Percentiles rank a stretch among this genome's conserved stretches.
These are phyloP conservation scores for Circaetus cinerascens DNA, from an alignment of 2,113 vertebrate species.

Conservation along the genomic window DNA sequence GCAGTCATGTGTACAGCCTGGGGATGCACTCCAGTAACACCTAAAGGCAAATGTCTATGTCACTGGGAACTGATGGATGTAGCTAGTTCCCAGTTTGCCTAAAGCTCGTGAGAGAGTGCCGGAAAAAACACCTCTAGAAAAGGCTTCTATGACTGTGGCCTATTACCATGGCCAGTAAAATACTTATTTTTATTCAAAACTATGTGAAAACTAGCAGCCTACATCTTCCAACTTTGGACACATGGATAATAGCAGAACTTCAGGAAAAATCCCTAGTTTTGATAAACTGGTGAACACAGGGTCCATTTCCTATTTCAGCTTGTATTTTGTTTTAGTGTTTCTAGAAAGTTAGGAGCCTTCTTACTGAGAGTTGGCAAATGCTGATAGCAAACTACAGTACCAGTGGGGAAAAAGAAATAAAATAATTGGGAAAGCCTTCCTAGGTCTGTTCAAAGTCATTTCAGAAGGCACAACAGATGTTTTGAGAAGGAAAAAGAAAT, in stretches of 20 bases:
- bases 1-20: accelerated
- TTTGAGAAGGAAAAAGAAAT: background rate
- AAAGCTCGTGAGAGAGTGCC: background rate
- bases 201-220: background rate
- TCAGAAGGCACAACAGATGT: background rate
- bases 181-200: background rate
- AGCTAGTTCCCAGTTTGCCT: background rate
- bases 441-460: background rate
- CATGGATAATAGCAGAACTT: background rate
- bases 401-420: background rate
- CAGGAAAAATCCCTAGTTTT: background rate
- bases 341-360: background rate
- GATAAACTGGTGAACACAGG: background rate
- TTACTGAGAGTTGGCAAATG: background rate
- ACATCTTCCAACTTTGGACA: background rate
- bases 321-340: background rate
- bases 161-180: background rate
- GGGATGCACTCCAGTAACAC: background rate
- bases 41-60: background rate
- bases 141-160: background rate
- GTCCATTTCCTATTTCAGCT: background rate
- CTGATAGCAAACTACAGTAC: background rate
- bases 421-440: background rate
- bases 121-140: background rate
- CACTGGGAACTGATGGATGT: accelerated